Conservation (phyloP, 2,797 vertebrate species). For the Pipistrellus nathusii region DNA sequence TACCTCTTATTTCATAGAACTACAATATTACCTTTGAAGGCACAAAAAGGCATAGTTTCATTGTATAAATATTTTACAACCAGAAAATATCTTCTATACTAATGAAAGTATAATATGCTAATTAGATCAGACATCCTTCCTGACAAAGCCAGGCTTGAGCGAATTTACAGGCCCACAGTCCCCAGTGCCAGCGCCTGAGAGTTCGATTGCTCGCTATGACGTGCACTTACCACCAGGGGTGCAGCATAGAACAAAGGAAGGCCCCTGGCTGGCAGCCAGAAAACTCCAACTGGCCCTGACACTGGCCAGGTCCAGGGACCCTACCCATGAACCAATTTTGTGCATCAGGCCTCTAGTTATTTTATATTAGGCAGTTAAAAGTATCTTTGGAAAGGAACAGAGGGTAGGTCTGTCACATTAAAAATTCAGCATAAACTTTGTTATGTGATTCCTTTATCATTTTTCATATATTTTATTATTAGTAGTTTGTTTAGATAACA, state of each 20-base stretch:
- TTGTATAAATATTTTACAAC: not conserved
- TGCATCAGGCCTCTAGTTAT: not conserved
- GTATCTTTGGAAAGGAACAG: not conserved
- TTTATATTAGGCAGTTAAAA: not conserved
- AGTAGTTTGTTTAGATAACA: not conserved
- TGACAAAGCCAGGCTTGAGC: too few relatives aligned
- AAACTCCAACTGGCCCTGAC: too few relatives aligned
- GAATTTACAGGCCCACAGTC: too few relatives aligned
- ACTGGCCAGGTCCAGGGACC: too few relatives aligned
- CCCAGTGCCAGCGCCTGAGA: too few relatives aligned
- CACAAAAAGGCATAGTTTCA: not conserved
- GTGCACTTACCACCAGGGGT: too few relatives aligned
- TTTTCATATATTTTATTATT: not conserved
- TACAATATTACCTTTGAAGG: conserved; percentile 10
- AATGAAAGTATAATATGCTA: too few relatives aligned
- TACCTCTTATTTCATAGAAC: conserved; percentile 44
- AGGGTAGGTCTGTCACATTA: not conserved
- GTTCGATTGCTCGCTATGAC: too few relatives aligned
- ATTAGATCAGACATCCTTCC: too few relatives aligned
- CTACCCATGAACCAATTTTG: too few relatives aligned
- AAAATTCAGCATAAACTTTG: not conserved
- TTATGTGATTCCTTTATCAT: not conserved
- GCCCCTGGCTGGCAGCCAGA: too few relatives aligned
- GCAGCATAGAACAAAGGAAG: too few relatives aligned
- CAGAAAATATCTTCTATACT: not conserved